These are phyloP conservation scores for Cotesia chilonis DNA, from an alignment of 1,140 invertebrate species.

Conservation along the genomic window DNA sequence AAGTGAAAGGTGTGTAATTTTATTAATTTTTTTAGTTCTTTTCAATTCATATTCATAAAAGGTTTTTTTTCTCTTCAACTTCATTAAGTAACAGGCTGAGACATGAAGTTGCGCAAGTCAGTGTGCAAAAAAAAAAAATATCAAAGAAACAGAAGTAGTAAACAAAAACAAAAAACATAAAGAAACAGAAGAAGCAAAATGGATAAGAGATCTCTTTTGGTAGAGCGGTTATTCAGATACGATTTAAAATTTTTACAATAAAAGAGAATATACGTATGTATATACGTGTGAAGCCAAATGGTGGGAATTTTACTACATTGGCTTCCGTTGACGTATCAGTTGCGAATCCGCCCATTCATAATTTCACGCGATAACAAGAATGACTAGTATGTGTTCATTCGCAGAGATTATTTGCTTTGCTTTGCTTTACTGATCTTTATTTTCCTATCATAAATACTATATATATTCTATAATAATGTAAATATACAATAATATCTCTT, in stretches of 20 bases:
- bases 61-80: constrained; percentile 3
- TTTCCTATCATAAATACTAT: no score
- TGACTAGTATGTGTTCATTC: constrained; percentile 27
- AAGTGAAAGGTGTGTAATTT: constrained; percentile 12
- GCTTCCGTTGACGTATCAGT: constrained; percentile 40
- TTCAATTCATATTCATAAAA: no score
- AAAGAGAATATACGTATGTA: constrained; percentile 23
- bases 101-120: constrained; percentile 5
- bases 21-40: background rate
- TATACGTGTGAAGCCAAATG: constrained; percentile 8
- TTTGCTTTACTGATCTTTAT: background rate
- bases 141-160: background rate
- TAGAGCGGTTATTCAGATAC: constrained; percentile 17
- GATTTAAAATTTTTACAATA: background rate
- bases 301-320: constrained; percentile 43
- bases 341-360: constrained; percentile 49
- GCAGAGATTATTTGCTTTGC: background rate
- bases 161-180: constrained; percentile 13
- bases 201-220: background rate
- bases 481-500: background rate
- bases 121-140: background rate
- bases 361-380: constrained; percentile 44
- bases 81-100: background rate
- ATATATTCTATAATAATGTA: no score
- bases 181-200: background rate